Base-by-base conservation (phyloP, 2,888 invertebrate genomes). In the Meloe dianella region DNA sequence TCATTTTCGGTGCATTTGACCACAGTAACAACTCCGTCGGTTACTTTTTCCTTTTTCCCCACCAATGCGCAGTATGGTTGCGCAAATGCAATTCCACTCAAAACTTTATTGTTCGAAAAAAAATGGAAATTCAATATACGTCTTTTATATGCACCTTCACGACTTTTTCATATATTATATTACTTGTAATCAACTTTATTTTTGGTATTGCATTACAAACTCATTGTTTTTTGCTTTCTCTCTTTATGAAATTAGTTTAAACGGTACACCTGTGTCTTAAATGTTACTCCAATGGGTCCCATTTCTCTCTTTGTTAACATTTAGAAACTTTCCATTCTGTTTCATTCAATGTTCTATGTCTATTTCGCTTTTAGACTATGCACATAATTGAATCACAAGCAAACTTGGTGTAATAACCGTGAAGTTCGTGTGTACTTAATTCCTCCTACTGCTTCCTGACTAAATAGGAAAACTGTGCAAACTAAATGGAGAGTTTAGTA, bases 331-430 rank as follows among this genome's bases (percentile, higher is more conserved):
- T 14, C 41, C 10, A 35, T n/a, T 41, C 41, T 17, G 9, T 51
- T 22, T 22, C 1, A 38, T 14, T 47, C 17, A 1, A 4, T 35
- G 3, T 17, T 7, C n/a, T 47, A 10, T 47, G 9, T 24, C 54
- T 54, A 10, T 51, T 20, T 51, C 20, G 1, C 22, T 51, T n/a
- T 12, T 51, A 10, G 10, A 22, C 61, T 27, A 60, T 64, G 61
- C 60, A 32, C 38, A 61, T 67, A 65, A 68, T 68, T 68, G 65
- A 65, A 68, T 68, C 68, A 65, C 65, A 63, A 65, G 60, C 63
- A 68, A 68, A 68, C 68, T 68, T 65, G 60, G 56, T 47, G 64
- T 64, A 67, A 67, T 67, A 67, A 67, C 67, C 67, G 67, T 67
- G 64, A 67, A 67, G 64, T 67, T 67, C 62, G 61, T 68, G 65